phyloP scores from a whole-genome alignment of 2,797 vertebrate species.

The Eidolon dupreanum region DNA sequence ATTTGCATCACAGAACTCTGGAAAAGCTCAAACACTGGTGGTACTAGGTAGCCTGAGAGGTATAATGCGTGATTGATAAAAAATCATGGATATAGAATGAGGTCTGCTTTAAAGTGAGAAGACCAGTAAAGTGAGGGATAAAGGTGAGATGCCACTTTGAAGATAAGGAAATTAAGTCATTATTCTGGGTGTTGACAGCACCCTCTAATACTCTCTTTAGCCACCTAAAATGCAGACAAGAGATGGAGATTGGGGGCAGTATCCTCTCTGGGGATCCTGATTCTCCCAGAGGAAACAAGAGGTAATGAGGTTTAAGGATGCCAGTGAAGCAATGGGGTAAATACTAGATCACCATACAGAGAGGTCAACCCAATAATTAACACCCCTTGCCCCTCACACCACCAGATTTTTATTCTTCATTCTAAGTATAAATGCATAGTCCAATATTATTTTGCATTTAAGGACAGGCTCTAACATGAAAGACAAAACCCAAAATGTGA shows the following conservation, averaged over 20 bases:
- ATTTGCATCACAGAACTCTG: not conserved
- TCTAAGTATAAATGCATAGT: not conserved
- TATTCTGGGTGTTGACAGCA: not conserved
- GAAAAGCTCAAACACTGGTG: not conserved
- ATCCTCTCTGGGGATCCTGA: not conserved
- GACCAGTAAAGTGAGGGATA: not conserved
- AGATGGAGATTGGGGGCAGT: not conserved
- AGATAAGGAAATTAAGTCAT: not conserved
- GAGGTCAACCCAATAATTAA: not conserved
- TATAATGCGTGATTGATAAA: not conserved
- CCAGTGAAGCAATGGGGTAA: not conserved
- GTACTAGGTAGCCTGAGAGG: not conserved
- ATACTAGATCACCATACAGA: not conserved
- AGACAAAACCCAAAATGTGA: not conserved
- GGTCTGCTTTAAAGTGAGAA: not conserved
- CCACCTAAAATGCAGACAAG: not conserved
- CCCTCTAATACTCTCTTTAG: not conserved
- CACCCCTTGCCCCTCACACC: fast-evolving
- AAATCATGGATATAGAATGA: not conserved
- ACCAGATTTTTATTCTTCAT: not conserved
- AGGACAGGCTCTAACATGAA: not conserved
- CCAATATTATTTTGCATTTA: not conserved
- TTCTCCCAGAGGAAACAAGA: not conserved
- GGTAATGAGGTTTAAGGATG: not conserved
- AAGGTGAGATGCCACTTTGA: not conserved